phyloP scores from a whole-genome alignment of 2,888 invertebrate species.

The Dinocampus coccinellae region DNA sequence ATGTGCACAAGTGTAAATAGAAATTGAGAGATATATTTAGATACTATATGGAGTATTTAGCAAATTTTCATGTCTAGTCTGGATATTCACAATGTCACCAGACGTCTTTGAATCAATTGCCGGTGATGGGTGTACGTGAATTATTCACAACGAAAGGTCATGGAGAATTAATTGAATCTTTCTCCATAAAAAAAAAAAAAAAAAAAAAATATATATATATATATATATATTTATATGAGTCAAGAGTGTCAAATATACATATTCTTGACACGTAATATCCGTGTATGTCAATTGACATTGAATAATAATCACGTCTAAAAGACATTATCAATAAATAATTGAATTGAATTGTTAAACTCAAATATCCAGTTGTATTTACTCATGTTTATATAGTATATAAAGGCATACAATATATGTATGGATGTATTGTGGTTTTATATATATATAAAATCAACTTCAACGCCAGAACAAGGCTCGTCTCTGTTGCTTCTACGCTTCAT shows the following conservation, averaged over 20 bases:
- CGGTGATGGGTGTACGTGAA: background rate
- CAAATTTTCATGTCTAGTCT: slow-evolving; percentile 33
- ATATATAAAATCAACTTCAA: slow-evolving; percentile 12
- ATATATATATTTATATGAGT: background rate
- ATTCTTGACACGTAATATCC: background rate
- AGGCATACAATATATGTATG: background rate
- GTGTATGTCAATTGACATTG: slow-evolving; percentile 6
- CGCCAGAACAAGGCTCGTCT: slow-evolving; percentile 47
- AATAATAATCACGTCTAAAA: background rate
- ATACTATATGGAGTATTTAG: slow-evolving; percentile 23
- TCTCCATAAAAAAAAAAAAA: background rate
- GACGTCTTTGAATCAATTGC: slow-evolving; percentile 15
- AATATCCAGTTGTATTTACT: background rate
- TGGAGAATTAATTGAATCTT: background rate
- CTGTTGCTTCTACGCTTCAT: slow-evolving; percentile 43
- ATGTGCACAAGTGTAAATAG: background rate
- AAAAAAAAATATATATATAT: background rate
- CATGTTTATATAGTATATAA: background rate
- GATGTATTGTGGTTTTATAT: slow-evolving; percentile 1
- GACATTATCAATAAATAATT: slow-evolving; percentile 1
- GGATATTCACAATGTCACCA: slow-evolving; percentile 23
- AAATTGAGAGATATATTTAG: slow-evolving; percentile 15
- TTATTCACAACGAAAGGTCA: slow-evolving; percentile 14
- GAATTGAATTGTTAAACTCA: slow-evolving; percentile 25
- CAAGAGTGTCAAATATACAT: background rate